phyloP scores from a whole-genome alignment of 2,113 vertebrate species.

The Cygnus atratus region DNA sequence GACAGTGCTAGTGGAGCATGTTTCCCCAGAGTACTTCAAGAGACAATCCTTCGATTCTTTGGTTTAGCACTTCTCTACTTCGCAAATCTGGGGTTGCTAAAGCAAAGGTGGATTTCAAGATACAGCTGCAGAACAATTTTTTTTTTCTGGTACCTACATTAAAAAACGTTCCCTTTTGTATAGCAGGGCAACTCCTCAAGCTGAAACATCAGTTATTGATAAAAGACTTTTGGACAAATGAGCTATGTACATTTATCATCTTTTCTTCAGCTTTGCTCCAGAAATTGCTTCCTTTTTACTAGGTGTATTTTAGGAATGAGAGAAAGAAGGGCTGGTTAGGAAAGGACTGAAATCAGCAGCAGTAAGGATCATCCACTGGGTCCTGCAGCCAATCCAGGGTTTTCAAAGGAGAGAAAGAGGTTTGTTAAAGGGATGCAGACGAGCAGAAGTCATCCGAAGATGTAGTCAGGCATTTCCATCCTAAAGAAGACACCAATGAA shows the following conservation, averaged over 20 bases:
- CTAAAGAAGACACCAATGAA: background rate
- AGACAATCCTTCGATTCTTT: background rate
- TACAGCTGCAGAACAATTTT: background rate
- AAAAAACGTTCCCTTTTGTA: background rate
- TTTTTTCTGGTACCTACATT: background rate
- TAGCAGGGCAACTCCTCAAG: background rate
- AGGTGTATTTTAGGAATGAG: background rate
- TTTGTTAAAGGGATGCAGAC: background rate
- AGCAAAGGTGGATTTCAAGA: background rate
- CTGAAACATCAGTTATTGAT: background rate
- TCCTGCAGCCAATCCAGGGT: background rate
- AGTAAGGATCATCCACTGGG: background rate
- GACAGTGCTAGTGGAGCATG: rapidly evolving
- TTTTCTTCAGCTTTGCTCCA: background rate
- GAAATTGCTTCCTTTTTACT: background rate
- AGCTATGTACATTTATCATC: background rate
- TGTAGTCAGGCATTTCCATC: background rate
- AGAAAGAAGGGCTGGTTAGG: background rate
- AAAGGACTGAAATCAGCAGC: background rate
- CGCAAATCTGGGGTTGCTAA: background rate
- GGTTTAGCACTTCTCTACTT: background rate
- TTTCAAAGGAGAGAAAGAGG: background rate
- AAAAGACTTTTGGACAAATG: background rate
- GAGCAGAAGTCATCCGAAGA: background rate
- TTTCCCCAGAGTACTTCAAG: background rate